A percentile compares a stretch with the other conserved stretches of the same genome.
These are phyloP conservation scores for Camponotus pennsylvanicus DNA, from an alignment of 1,140 invertebrate species.

Conservation along the genomic window DNA sequence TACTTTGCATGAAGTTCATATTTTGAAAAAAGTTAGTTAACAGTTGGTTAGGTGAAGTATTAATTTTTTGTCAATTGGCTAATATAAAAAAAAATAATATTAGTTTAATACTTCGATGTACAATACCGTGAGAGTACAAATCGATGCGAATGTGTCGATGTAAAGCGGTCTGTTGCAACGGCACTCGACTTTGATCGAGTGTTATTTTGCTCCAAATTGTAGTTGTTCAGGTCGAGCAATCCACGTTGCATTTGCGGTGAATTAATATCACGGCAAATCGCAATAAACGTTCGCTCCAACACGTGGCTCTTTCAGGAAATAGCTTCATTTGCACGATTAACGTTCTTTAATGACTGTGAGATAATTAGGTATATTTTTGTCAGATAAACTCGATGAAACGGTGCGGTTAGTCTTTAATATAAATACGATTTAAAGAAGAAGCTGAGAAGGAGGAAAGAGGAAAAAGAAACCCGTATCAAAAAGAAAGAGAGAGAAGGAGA, in stretches of 20 bases:
- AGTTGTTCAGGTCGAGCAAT: constrained; percentile 13
- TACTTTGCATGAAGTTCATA: background rate
- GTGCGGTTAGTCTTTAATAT: background rate
- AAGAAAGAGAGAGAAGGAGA: background rate
- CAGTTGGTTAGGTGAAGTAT: background rate
- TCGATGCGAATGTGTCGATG: constrained; percentile 17
- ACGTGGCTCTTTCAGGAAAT: background rate
- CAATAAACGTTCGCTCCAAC: background rate
- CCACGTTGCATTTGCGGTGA: background rate
- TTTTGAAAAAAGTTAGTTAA: background rate
- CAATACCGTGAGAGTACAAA: background rate
- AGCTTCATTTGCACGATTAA: background rate
- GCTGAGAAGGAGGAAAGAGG: background rate
- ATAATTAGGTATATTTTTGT: background rate
- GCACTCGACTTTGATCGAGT: constrained; percentile 57
- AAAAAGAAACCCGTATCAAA: constrained; percentile 26
- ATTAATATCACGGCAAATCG: constrained; percentile 20
- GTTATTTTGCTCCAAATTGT: constrained; percentile 39
- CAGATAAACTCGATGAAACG: too few relatives aligned
- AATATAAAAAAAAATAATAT: constrained; percentile 14
- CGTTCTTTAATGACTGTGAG: background rate
- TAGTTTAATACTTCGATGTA: constrained; percentile 15
- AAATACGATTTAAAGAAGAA: background rate
- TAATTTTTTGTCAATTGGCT: constrained; percentile 7
- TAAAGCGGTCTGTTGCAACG: constrained; percentile 37